phyloP scores from a whole-genome alignment of 2,797 vertebrate species.

The Otolemur crassicaudatus region DNA sequence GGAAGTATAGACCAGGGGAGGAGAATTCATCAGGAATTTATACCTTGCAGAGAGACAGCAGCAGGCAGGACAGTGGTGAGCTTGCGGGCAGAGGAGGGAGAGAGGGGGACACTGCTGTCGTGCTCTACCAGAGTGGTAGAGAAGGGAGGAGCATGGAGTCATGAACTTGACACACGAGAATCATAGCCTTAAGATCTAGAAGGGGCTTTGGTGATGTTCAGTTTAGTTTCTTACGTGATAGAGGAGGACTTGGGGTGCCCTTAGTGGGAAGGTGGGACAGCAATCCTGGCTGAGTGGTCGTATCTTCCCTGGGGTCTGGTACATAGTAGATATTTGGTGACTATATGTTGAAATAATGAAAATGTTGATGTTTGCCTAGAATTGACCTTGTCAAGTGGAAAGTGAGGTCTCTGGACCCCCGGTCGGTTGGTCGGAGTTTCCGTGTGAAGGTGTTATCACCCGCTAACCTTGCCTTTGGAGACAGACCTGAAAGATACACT shows the following conservation, averaged over 20 bases:
- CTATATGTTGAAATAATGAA: background rate
- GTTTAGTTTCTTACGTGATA: background rate
- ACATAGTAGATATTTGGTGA: background rate
- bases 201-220: background rate
- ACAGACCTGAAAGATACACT: background rate
- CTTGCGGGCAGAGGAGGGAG: background rate
- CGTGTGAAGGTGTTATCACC: too few relatives aligned
- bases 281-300: background rate
- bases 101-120: background rate
- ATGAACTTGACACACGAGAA: background rate
- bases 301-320: background rate
- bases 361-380: background rate
- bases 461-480: background rate
- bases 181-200: background rate
- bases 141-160: background rate
- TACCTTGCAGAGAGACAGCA: background rate
- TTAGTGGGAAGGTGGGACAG: rapidly evolving
- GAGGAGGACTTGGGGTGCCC: background rate
- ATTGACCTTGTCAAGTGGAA: background rate
- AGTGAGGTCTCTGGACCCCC: background rate
- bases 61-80: background rate
- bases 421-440: background rate
- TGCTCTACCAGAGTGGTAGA: background rate
- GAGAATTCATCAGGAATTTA: background rate
- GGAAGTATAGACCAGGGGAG: background rate